These are phyloP conservation scores for Acrossocheilus fasciatus DNA, from an alignment of 2,797 vertebrate genomes.

Conservation along the genomic window DNA sequence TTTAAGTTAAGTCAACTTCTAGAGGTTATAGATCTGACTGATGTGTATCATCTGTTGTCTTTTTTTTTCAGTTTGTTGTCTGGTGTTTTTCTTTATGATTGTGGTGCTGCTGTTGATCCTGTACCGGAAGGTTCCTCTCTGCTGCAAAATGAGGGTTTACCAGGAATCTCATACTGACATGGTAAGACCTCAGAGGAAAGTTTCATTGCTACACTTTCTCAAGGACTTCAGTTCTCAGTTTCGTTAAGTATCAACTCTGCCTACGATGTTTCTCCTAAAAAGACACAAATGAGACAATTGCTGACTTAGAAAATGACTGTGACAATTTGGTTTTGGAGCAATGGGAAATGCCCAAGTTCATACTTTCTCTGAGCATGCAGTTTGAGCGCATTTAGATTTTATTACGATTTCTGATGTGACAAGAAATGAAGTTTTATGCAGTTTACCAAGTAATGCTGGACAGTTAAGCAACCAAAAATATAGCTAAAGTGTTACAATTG, in stretches of 20 bases:
- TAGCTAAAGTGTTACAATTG: neutral
- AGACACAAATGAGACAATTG: neutral
- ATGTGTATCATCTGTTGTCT: constrained; percentile 13
- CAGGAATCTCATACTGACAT: constrained; percentile 77
- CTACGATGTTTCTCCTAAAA: neutral
- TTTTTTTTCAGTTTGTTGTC: constrained; percentile 75
- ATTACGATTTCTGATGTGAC: neutral
- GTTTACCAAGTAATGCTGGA: neutral
- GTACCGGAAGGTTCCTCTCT: constrained; percentile 80
- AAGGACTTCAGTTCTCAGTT: neutral
- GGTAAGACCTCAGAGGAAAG: constrained; percentile 68
- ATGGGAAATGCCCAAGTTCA: neutral
- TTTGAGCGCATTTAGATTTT: neutral
- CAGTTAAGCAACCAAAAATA: neutral
- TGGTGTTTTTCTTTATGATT: constrained; percentile 81
- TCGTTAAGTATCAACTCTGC: neutral
- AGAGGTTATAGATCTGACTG: neutral
- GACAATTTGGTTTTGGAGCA: too few relatives aligned
- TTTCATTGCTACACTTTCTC: neutral
- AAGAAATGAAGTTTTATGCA: neutral
- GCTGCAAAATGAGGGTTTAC: constrained; percentile 83
- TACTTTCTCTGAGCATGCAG: neutral
- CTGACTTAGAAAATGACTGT: neutral
- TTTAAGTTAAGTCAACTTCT: too few relatives aligned
- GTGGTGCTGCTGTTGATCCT: constrained; percentile 82